Evolutionary conservation across 2,113 vertebrate species (phyloP).

Genomic region (Egretta garzetta): DNA sequence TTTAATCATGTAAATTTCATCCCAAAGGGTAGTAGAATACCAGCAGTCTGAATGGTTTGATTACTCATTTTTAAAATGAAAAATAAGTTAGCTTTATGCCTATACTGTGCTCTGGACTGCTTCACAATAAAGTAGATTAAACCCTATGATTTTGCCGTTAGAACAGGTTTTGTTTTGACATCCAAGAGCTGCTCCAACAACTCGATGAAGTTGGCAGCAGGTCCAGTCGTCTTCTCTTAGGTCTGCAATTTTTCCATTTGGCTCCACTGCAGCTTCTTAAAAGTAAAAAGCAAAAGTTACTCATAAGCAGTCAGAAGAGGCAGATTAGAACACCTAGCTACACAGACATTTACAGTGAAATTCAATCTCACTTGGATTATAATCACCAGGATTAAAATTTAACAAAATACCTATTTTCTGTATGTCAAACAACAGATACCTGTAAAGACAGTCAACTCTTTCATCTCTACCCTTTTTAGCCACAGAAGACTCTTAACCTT

Average conservation of each 20-base stretch:
- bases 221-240: constrained; percentile 17
- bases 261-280: constrained; percentile 41
- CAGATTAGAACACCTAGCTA: not conserved
- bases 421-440: not conserved
- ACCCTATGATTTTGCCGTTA: constrained; percentile 13
- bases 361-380: not conserved
- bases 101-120: not conserved
- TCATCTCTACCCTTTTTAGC: not conserved
- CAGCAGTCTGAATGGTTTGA: not conserved
- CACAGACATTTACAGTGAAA: not conserved
- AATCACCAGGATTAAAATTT: not conserved
- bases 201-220: constrained; percentile 23
- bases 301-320: not conserved
- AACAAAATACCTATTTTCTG: not conserved
- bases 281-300: constrained; percentile 29
- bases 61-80: not conserved
- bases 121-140: not conserved
- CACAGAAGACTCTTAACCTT: not conserved
- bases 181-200: constrained; percentile 49
- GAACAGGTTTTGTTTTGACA: constrained; percentile 58
- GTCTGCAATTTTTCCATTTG: constrained; percentile 41
- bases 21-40: not conserved
- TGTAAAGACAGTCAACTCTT: not conserved
- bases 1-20: not conserved
- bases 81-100: not conserved